Evolutionary conservation across 2,888 invertebrate genomes (phyloP), one percentile per base, ranked within the genome.

Genomic region (Apodemia duryi): DNA sequence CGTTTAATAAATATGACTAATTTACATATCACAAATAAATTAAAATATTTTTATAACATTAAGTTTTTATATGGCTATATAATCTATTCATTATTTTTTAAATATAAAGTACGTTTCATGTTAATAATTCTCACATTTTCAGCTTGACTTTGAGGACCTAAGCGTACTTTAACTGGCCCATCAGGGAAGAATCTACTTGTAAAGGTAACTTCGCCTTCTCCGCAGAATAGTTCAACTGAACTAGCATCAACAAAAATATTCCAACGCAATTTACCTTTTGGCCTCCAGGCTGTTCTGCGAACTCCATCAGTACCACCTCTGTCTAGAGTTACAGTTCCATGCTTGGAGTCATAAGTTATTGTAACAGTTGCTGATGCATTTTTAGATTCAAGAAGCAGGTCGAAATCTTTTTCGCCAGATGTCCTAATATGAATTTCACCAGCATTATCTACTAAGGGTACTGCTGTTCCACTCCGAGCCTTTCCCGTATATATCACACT

Each of bases 231-330:
- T 66, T 75, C 75, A 32, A 75, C 65, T 5, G 74, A 75, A 51
- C 75, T 75, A 28, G 74, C 70, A 38, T 75, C 75, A 10, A 74
- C 54, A 29, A 65, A 70, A 9, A 68, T 63, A 29, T 61, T 68
- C 69, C 70, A 68, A 51, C 65, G 32, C 43, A 72, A 38, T 61
- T 64, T 60, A 3, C 66, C 64, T 49, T n/a, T 29, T 4, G 86
- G 85, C 4, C 69, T 78, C 83, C 85, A 88, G 10, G 75, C 65
- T 0, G 85, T 79, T 11, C 80, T 77, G 1, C 87, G 78, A 0
- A 82, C 63, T 1, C 81, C 84, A 67, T 87, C 85, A 1, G 73
- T 61, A 5, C 85, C 85, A 32, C 85, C 85, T 1, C 88, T 82
- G 62, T 86, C 74, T 0, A 88, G 74, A 1, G 79, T 76, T 2